Evolutionary conservation across 2,888 invertebrate genomes (phyloP).

Genomic region (Orthosia gracilis): DNA sequence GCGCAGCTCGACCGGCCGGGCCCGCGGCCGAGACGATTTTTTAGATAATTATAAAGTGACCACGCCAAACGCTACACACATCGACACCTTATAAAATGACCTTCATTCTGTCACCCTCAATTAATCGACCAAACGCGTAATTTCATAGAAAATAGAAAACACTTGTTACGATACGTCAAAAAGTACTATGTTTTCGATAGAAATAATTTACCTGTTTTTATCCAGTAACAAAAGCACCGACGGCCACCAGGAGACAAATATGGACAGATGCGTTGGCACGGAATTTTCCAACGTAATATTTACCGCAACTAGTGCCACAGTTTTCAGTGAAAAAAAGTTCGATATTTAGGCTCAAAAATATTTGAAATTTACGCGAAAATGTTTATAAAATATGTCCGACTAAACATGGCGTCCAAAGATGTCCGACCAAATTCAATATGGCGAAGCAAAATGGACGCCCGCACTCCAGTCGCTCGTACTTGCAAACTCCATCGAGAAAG

Average conservation of each 20-base stretch:
- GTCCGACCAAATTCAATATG: slow-evolving; percentile 92
- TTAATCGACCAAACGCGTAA: slow-evolving; percentile 75
- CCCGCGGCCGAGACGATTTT: slow-evolving; percentile 74
- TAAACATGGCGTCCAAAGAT: slow-evolving; percentile 94
- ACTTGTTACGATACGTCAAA: slow-evolving; percentile 90
- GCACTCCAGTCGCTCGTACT: slow-evolving; percentile 75
- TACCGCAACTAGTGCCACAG: slow-evolving; percentile 81
- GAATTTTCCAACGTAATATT: slow-evolving; percentile 84
- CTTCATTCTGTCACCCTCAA: slow-evolving; percentile 79
- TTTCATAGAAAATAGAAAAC: slow-evolving; percentile 87
- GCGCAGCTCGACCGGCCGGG: slow-evolving; percentile 80
- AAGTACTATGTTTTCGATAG: slow-evolving; percentile 86
- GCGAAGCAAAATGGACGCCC: slow-evolving; percentile 91
- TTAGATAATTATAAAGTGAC: slow-evolving; percentile 86
- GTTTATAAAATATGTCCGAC: slow-evolving; percentile 95
- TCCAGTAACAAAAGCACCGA: slow-evolving; percentile 89
- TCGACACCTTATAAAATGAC: slow-evolving; percentile 79
- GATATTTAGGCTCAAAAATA: slow-evolving; percentile 89
- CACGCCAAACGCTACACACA: slow-evolving; percentile 80
- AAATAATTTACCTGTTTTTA: slow-evolving; percentile 91
- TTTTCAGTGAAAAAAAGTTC: slow-evolving; percentile 89
- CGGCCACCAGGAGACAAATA: slow-evolving; percentile 87
- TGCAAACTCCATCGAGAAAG: slow-evolving; percentile 74
- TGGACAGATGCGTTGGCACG: slow-evolving; percentile 87
- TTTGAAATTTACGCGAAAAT: slow-evolving; percentile 92